phyloP scores from a whole-genome alignment of 2,797 vertebrate genomes.

The Triplophysa yarkandensis region DNA sequence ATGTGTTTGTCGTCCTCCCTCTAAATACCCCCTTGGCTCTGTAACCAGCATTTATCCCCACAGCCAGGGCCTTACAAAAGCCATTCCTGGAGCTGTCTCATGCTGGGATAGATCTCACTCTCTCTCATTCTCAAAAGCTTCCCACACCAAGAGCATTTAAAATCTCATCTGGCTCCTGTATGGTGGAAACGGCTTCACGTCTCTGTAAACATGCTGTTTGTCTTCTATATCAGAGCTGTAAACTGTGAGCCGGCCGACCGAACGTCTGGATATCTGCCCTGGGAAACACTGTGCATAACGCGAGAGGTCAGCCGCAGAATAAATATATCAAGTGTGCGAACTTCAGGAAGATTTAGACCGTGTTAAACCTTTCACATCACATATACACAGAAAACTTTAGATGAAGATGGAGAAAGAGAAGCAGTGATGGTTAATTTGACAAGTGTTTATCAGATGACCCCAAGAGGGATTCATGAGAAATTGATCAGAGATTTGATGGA shows the following conservation, averaged over 20 bases:
- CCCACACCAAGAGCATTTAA: constrained; percentile 67
- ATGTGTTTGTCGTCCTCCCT: constrained; percentile 81
- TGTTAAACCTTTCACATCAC: background rate
- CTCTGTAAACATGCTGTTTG: constrained; percentile 50
- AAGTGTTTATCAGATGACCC: constrained; percentile 9
- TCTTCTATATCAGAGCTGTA: constrained; percentile 28
- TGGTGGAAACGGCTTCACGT: constrained; percentile 23
- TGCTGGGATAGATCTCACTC: constrained; percentile 44
- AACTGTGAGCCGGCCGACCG: constrained; percentile 21
- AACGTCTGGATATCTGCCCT: constrained; percentile 13
- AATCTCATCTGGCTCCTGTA: constrained; percentile 69
- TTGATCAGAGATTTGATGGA: background rate
- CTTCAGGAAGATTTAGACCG: background rate
- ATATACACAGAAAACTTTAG: background rate
- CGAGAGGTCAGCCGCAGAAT: constrained; percentile 38
- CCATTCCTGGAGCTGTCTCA: constrained; percentile 56
- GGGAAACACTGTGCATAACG: constrained; percentile 37
- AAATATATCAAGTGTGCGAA: constrained; percentile 8
- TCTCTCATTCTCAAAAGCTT: constrained; percentile 29
- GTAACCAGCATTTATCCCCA: constrained; percentile 79
- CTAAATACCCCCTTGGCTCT: constrained; percentile 79
- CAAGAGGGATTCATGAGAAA: constrained; percentile 20
- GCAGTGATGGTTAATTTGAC: background rate
- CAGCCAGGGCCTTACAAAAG: constrained; percentile 56
- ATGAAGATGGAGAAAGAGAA: background rate